Conservation (phyloP, 2,888 invertebrate genomes). For the Allolobophora icterica region DNA sequence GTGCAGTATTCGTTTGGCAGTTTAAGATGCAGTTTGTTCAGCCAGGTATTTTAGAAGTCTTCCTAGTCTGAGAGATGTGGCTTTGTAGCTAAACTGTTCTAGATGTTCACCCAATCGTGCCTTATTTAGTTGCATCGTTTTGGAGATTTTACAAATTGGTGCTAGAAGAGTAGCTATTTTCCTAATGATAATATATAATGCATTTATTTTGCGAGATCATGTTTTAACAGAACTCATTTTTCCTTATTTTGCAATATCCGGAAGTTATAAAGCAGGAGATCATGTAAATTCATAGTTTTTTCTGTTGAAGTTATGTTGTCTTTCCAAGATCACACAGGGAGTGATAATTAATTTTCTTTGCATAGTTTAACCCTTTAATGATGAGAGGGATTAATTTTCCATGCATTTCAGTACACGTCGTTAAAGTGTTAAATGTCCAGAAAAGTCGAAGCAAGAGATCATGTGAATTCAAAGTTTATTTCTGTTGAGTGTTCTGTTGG, state of each 20-base stretch:
- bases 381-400: too few relatives aligned
- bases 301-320: neutral
- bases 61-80: neutral
- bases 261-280: neutral
- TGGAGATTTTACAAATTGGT: neutral
- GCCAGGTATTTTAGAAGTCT: neutral
- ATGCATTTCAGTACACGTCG: too few relatives aligned
- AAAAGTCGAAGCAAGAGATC: too few relatives aligned
- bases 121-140: neutral
- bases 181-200: neutral
- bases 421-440: too few relatives aligned
- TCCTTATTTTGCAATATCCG: neutral
- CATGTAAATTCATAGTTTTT: neutral
- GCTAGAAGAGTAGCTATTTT: neutral
- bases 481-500: too few relatives aligned
- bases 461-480: too few relatives aligned
- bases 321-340: too few relatives aligned
- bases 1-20: neutral
- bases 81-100: neutral
- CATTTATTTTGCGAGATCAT: neutral
- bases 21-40: neutral
- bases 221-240: neutral
- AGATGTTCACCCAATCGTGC: neutral
- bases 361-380: too few relatives aligned
- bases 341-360: too few relatives aligned